phyloP scores from a whole-genome alignment of 2,888 invertebrate species.

The Anoplius nigerrimus region DNA sequence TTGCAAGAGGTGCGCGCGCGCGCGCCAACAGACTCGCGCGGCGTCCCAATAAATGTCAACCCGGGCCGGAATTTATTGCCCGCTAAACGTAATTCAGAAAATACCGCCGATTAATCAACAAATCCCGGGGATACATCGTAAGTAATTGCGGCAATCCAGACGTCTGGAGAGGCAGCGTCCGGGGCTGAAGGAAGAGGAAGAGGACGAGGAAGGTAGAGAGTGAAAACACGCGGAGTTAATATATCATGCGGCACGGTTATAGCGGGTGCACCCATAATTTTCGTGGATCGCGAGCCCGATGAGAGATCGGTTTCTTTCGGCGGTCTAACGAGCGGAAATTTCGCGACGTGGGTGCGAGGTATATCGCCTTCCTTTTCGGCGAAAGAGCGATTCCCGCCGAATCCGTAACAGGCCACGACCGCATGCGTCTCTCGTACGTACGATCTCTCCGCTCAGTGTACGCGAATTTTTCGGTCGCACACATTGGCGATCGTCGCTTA shows the following conservation, averaged over 20 bases:
- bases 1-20: no score
- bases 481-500: constrained; percentile 28
- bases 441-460: background rate
- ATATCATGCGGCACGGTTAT: constrained; percentile 28
- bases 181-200: constrained; percentile 4
- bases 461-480: background rate
- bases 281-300: constrained; percentile 20
- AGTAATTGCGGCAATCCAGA: constrained; percentile 7
- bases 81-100: constrained; percentile 4
- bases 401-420: no score
- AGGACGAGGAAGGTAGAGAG: constrained; percentile 18
- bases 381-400: background rate
- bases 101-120: constrained; percentile 6
- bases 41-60: constrained; percentile 6
- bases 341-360: constrained; percentile 23
- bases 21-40: background rate
- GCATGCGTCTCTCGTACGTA: background rate
- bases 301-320: constrained; percentile 40
- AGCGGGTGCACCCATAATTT: constrained; percentile 38
- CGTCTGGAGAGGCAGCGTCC: background rate
- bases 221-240: constrained; percentile 27
- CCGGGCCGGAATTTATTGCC: background rate
- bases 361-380: background rate
- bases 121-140: constrained; percentile 4
- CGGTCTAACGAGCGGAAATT: constrained; percentile 50